Conservation (phyloP, 1,140 invertebrate genomes). For the Drosophila grimshawi region DNA sequence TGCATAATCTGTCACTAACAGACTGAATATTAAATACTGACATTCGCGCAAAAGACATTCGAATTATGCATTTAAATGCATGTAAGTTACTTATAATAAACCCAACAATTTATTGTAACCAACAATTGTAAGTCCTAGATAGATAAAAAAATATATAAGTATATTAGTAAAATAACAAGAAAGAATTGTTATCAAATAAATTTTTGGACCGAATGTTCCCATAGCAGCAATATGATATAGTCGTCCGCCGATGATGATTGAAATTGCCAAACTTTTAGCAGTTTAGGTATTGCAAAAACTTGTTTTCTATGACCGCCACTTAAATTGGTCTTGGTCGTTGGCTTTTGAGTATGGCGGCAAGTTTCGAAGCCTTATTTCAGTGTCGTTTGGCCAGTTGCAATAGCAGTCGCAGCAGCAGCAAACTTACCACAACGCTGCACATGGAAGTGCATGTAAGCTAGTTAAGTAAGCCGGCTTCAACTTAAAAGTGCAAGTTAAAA, state of each 20-base stretch:
- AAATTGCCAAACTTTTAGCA: constrained; percentile 2
- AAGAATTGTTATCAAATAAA: no score
- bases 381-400: constrained; percentile 39
- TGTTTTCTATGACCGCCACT: constrained; percentile 63
- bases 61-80: no score
- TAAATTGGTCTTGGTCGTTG: constrained; percentile 80
- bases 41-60: no score
- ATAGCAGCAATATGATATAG: not conserved
- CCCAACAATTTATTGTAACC: no score
- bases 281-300: constrained; percentile 46
- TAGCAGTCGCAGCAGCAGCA: constrained; percentile 29
- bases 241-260: not conserved
- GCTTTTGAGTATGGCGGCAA: constrained; percentile 52
- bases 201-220: no score
- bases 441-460: constrained; percentile 15
- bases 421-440: constrained; percentile 38
- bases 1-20: no score
- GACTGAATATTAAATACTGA: no score
- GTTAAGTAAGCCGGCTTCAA: constrained; percentile 37
- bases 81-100: no score
- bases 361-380: constrained; percentile 11
- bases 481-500: constrained; percentile 75
- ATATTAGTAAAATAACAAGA: no score
- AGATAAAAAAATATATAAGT: no score
- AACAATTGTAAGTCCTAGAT: no score